Evolutionary conservation across 1,140 invertebrate species (phyloP), one percentile per base, ranked within the genome.

Genomic region (Papilio glaucus): DNA sequence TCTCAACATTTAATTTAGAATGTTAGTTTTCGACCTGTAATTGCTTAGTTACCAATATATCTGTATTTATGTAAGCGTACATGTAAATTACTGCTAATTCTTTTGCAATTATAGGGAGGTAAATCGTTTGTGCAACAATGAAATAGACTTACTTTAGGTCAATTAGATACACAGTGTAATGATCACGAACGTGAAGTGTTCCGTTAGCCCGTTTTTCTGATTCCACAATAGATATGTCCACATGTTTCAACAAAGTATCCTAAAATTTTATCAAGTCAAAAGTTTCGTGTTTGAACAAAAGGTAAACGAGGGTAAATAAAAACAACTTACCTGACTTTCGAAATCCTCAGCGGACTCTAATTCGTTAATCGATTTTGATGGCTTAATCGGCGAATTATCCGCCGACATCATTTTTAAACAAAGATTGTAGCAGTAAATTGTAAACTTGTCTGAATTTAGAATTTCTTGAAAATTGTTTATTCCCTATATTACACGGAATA

Each of bases 141-240:
- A 78, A 65, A 13, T 13, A 10, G 29, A 94, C 94, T 94, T 92
- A 96, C 96, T 96, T 97, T 71, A 96, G 95, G 94, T 97, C 97
- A 82, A 97, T 95, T 81, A 97, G 94, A 92, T 97, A 98, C 6
- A 97, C 97, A 9, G 96, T 97, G 86, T 96, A 97, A 91, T 96
- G 97, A 86, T 98, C 97, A 85, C 96, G 94, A 74, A 97, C 94
- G 88, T 97, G 97, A 71, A 98, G 93, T 0, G 96, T 95, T 53
- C 96, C 95, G 87, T 96, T 96, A 18, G 95, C 95, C 75, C 97
- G 94, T 87, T 97, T 97, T 85, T 97, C 97, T n/a, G 97, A 96
- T 84, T 98, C 97, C 49, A 96, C 95, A 53, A 98, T 96, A 73
- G 95, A 95, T 78, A 98, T 97, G 88, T 97, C 96, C 90, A 97